Evolutionary conservation across 1,140 invertebrate genomes (phyloP), one percentile per base, ranked within the genome.

Genomic region (Drosophila tristis): DNA sequence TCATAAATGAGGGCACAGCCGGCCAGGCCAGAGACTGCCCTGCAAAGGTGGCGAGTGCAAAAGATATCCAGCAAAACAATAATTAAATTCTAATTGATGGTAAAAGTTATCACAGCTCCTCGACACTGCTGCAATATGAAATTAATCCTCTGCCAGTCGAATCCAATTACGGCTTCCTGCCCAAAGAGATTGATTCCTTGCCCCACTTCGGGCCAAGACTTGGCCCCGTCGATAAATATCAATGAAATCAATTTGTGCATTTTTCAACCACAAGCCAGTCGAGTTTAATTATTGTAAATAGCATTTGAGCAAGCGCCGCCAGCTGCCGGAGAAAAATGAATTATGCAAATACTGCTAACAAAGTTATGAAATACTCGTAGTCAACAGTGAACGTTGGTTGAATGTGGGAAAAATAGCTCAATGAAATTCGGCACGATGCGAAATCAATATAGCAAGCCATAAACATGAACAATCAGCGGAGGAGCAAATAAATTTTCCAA

Each of bases 401-500:
- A 47, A 56, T 57, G 64, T 75, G 56, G 45, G 61, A 51, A 75
- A 63, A 61, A 58, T 44, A 43, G 20, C 39, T 35, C 44, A 57
- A 70, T 70, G 49, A 71, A 49, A 70, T 63, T 20, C 35, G 74
- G 42, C 60, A 55, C 35, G 43, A 79, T 79, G 54, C 26, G 61
- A 80, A 87, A 76, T 82, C 78, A 87, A 87, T 87, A 78, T 66
- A 53, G 45, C 58, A 47, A 49, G 35, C 74, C 31, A 78, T 78
- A 87, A 87, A 78, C 42, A 82, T 85, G 86, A 85, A 78, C 81
- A 86, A 77, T 86, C 64, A 86, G 49, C 56, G 58, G 70, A 66
- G 59, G 56, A 58, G 78, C 87, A 75, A 81, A 81, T 86, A 81
- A 78, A 81, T 86, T 87, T 82, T 78, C 70, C 82, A 66, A 59